Evolutionary conservation across 64 coral and sea anemone genomes (phyloP).

Genomic region (Trachythela sp.): DNA sequence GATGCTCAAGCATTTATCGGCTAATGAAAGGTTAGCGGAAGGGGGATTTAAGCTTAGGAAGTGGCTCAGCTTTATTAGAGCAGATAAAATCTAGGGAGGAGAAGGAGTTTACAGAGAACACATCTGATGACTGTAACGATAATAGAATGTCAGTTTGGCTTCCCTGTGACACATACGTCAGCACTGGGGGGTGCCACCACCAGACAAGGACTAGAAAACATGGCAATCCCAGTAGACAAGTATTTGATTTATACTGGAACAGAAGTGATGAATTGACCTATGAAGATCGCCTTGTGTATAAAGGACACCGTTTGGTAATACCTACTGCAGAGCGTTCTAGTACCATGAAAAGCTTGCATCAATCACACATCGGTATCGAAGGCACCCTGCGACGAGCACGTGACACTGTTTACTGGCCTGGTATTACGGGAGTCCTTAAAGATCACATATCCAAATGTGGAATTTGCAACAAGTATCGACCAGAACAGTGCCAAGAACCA

Average conservation of each 20-base stretch:
- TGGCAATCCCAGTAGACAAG: not conserved
- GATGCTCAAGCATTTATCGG: no score
- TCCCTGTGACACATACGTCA: no score
- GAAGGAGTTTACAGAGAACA: no score
- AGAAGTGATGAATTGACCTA: not conserved
- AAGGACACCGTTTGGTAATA: not conserved
- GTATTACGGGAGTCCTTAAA: constrained; percentile 31
- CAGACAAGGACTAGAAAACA: not conserved
- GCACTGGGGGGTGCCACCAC: no score
- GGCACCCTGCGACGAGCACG: not conserved
- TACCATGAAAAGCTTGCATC: not conserved
- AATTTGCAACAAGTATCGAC: constrained; percentile 14
- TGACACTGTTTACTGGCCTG: constrained; percentile 37
- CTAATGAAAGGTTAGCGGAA: no score
- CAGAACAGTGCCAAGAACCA: constrained; percentile 32
- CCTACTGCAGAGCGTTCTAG: not conserved
- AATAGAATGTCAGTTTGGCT: no score
- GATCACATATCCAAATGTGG: constrained; percentile 28
- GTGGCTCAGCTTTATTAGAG: no score
- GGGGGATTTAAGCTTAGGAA: no score
- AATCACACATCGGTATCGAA: not conserved
- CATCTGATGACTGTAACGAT: no score
- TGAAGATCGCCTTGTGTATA: not conserved
- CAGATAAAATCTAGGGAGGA: no score
- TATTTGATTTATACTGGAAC: not conserved